Conservation (phyloP, 2,797 vertebrate genomes). For the Cheracebus regulus region DNA sequence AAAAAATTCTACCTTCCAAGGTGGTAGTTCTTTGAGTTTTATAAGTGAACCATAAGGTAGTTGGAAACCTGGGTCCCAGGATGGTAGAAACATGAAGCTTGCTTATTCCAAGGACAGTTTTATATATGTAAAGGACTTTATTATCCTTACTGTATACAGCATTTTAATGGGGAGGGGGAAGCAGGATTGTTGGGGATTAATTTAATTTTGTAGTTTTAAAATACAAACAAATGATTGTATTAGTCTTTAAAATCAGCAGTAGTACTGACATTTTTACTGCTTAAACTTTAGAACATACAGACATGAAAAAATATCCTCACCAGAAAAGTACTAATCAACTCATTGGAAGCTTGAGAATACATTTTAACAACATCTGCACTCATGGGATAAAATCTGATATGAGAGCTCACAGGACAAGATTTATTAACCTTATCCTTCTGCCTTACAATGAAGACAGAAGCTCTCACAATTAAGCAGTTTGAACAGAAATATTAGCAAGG, state of each 20-base stretch:
- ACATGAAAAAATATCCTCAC: neutral
- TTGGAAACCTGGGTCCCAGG: neutral
- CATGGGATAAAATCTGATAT: neutral
- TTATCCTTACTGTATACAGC: neutral
- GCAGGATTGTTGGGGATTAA: neutral
- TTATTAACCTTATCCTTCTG: neutral
- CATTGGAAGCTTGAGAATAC: neutral
- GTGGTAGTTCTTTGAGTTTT: neutral
- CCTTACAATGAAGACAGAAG: neutral
- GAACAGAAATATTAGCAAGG: neutral
- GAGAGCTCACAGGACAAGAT: neutral
- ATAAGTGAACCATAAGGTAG: neutral
- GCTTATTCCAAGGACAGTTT: neutral
- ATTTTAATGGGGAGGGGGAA: neutral
- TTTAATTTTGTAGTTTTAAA: constrained; percentile 46
- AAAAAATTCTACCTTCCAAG: neutral
- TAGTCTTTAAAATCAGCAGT: constrained; percentile 10
- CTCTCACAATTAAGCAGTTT: neutral
- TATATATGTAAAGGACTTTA: neutral
- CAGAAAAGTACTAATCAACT: neutral
- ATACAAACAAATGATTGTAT: neutral
- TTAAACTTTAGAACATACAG: neutral
- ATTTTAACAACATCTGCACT: neutral
- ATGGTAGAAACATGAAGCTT: constrained; percentile 11
- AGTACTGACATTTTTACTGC: constrained; percentile 1